Percentiles rank a stretch among this genome's conserved stretches.
phyloP scores from a whole-genome alignment of 2,888 invertebrate genomes.

The Fragum fragum region DNA sequence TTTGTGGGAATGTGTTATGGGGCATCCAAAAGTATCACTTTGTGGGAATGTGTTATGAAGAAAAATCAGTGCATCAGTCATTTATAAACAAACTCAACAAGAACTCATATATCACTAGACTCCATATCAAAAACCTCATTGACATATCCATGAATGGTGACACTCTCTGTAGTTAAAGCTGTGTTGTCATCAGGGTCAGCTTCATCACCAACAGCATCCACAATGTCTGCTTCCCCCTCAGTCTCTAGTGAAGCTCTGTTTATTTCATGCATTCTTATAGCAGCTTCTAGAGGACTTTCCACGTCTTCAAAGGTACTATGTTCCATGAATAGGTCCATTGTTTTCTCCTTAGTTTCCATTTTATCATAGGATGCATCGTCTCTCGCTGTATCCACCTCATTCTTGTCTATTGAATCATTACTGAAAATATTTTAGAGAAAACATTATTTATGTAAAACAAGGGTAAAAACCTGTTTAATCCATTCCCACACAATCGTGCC shows the following conservation, averaged over 20 bases:
- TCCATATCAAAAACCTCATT: slow-evolving; percentile 23
- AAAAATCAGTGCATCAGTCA: no score
- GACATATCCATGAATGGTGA: slow-evolving; percentile 8
- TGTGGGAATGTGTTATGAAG: no score
- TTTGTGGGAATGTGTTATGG: no score
- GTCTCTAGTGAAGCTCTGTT: slow-evolving; percentile 13
- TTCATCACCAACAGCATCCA: not conserved
- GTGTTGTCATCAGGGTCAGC: not conserved
- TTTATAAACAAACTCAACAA: not conserved
- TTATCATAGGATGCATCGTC: slow-evolving; percentile 12
- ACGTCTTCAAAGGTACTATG: not conserved
- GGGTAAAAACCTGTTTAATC: no score
- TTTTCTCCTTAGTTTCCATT: slow-evolving; percentile 46
- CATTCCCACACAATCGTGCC: no score
- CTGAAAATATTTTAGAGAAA: slow-evolving; percentile 23
- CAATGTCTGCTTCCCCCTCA: not conserved
- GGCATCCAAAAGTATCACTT: no score
- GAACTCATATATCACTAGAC: slow-evolving; percentile 10
- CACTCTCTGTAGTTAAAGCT: not conserved
- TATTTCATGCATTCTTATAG: slow-evolving; percentile 47
- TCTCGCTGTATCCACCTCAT: slow-evolving; percentile 37
- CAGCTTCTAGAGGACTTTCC: slow-evolving; percentile 49
- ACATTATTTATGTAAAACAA: no score
- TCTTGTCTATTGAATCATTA: slow-evolving; percentile 51
- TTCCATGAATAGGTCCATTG: slow-evolving; percentile 55